Conservation (phyloP, 2,888 invertebrate species). For the Scaeva pyrastri region DNA sequence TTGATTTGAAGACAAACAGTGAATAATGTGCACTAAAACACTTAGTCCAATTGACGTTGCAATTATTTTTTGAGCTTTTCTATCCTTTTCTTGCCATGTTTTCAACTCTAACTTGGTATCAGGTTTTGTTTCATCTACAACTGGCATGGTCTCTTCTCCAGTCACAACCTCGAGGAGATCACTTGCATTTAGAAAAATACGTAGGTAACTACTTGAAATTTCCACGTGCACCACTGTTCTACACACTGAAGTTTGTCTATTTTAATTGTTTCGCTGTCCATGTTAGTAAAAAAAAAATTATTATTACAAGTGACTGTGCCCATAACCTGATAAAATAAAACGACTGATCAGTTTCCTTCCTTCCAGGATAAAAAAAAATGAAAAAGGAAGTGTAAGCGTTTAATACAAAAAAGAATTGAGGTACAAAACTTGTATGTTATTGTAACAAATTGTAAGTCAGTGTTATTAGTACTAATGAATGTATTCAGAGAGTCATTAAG, state of each 20-base stretch:
- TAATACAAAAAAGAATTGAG: too few relatives aligned
- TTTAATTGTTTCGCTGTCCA: constrained; percentile 9
- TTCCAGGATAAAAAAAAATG: too few relatives aligned
- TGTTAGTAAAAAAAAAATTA: not conserved
- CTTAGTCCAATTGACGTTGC: constrained; percentile 18
- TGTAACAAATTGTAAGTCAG: too few relatives aligned
- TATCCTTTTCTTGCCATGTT: constrained; percentile 2
- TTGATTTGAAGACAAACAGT: constrained; percentile 13
- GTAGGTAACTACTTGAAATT: constrained; percentile 43
- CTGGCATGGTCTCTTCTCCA: constrained; percentile 17
- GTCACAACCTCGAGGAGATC: constrained; percentile 24
- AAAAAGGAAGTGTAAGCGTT: too few relatives aligned
- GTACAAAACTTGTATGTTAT: too few relatives aligned
- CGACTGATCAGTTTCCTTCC: too few relatives aligned
- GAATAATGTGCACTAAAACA: constrained; percentile 38
- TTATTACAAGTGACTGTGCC: not conserved
- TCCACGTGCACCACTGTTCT: constrained; percentile 41
- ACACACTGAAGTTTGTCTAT: constrained; percentile 4
- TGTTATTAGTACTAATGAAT: too few relatives aligned
- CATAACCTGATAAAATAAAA: not conserved
- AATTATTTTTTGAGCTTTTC: constrained; percentile 38
- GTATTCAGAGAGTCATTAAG: too few relatives aligned
- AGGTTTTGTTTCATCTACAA: not conserved
- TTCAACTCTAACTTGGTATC: not conserved
- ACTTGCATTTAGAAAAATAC: constrained; percentile 43